phyloP scores from a whole-genome alignment of 1,140 invertebrate genomes.

The Dendroctonus valens region DNA sequence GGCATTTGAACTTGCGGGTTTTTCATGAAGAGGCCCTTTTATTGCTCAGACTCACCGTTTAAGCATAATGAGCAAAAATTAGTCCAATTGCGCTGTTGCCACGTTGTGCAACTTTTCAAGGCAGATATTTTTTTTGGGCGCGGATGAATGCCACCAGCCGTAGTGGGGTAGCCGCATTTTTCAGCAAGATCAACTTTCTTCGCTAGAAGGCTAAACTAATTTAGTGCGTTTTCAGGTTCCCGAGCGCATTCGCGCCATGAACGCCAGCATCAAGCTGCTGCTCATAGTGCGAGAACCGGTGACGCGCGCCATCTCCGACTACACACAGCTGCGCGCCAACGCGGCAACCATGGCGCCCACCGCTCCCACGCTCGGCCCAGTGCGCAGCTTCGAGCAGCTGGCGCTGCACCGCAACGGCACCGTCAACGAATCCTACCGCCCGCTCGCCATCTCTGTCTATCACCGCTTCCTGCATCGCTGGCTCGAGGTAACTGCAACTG shows the following conservation, averaged over 20 bases:
- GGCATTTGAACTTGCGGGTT: no score
- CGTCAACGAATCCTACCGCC: constrained; percentile 77
- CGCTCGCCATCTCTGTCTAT: constrained; percentile 76
- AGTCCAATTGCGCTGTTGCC: no score
- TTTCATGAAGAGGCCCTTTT: no score
- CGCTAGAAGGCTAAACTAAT: no score
- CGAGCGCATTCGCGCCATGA: constrained; percentile 89
- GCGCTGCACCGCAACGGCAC: constrained; percentile 75
- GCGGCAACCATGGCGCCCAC: constrained; percentile 63
- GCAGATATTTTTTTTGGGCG: no score
- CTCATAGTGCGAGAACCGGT: constrained; percentile 96
- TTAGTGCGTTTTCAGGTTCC: constrained; percentile 60
- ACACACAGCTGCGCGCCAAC: constrained; percentile 81
- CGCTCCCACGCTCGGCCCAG: constrained; percentile 52
- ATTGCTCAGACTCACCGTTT: no score
- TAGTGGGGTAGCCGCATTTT: no score
- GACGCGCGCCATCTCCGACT: constrained; percentile 93
- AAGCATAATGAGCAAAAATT: no score
- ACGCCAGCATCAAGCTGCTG: constrained; percentile 86
- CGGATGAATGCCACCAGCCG: no score
- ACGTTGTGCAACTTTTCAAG: no score
- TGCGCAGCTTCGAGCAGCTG: constrained; percentile 74
- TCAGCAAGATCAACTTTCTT: no score
- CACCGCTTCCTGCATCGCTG: constrained; percentile 74
- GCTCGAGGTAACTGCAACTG: constrained; percentile 18